Evolutionary conservation across 2,113 vertebrate genomes (phyloP), one percentile per base, ranked within the genome.

Genomic region (Limnothrissa miodon): DNA sequence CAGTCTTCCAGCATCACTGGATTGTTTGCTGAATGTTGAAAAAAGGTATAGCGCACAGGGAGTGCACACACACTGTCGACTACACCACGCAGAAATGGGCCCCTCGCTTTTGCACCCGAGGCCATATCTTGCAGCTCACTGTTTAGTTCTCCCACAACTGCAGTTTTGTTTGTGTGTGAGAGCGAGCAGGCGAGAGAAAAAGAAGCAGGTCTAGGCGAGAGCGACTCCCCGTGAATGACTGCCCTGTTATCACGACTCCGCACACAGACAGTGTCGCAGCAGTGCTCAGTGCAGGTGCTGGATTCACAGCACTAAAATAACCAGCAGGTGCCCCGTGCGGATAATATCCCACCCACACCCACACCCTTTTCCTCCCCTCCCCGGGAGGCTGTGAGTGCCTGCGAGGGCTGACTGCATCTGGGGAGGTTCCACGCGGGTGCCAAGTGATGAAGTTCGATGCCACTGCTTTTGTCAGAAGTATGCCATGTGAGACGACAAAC

Each of bases 191-290:
- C 45, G 62, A 82, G 81, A 84, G 78, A 81, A 74, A 78, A 78
- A 46, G 79, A 46, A 80, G 53, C 79, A 62, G 74, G 36, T 82
- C 83, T 33, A 66, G 59, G 45, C 59, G 48, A 80, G 48, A 80
- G 79, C 66, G 53, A 21, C 80, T 59, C 23, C 78, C 81, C 6
- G 78, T 88, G 87, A 88, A 88, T 88, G 84, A 85, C 82, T 82
- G 81, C 85, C 82, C 87, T 88, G 87, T 88, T 88, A 88, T 88
- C 87, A 62, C 66, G 15, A 79, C 80, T 82, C 83, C 56, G 78
- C 87, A 87, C 85, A 45, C 87, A 81, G 82, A 84, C 83, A 66
- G 48, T 78, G 80, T 85, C 85, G 66, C 87, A 86, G 84, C 83
- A 70, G 87, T 42, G 59, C 29, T 79, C 84, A 80, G 78, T 70